Conservation (phyloP, 2,113 vertebrate genomes). For the Rhabdomys dilectus region DNA sequence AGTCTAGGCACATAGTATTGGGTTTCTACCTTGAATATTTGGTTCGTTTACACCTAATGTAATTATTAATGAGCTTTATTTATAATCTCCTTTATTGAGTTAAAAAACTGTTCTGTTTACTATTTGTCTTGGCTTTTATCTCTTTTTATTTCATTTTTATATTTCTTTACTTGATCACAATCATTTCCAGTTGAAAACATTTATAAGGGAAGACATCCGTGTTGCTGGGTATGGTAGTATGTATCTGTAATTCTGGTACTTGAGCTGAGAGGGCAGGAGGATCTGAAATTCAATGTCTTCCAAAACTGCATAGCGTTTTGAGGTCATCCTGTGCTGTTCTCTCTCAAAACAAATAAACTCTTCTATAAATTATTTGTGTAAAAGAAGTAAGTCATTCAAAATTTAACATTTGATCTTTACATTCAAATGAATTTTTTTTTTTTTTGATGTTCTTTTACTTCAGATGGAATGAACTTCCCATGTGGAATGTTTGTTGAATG, state of each 20-base stretch:
- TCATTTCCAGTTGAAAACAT: not conserved
- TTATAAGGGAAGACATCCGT: not conserved
- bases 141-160: not conserved
- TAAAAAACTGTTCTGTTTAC: not conserved
- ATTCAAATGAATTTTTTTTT: not conserved
- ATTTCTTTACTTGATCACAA: not conserved
- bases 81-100: not conserved
- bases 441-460: not conserved
- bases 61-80: conserved; percentile 1
- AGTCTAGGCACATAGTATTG: too few relatives aligned
- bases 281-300: not conserved
- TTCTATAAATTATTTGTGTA: not conserved
- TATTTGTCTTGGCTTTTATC: not conserved
- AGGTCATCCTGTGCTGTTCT: not conserved
- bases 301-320: not conserved
- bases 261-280: not conserved
- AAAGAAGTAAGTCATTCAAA: not conserved
- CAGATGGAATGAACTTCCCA: not conserved
- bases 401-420: not conserved
- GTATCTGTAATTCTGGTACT: not conserved
- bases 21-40: too few relatives aligned
- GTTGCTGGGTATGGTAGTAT: not conserved
- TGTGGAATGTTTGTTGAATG: not conserved
- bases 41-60: not conserved
- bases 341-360: not conserved